Percentiles rank a stretch among this genome's conserved stretches.
phyloP scores from a whole-genome alignment of 1,140 invertebrate genomes.

The Drosophila subobscura region DNA sequence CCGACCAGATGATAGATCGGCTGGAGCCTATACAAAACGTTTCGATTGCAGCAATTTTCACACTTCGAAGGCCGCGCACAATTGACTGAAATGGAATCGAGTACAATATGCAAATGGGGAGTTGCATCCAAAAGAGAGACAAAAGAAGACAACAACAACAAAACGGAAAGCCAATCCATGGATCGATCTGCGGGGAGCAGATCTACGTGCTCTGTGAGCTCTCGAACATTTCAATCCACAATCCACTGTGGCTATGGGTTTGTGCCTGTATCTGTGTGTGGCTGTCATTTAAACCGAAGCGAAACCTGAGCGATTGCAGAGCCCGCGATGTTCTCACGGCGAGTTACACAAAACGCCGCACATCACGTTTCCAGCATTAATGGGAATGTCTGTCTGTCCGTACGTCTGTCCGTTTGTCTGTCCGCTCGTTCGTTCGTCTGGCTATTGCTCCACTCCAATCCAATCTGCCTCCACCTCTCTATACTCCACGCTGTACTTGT shows the following conservation, averaged over 20 bases:
- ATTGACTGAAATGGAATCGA: slow-evolving; percentile 25
- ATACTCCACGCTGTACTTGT: slow-evolving; percentile 20
- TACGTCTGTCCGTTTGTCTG: not conserved
- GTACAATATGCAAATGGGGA: slow-evolving; percentile 17
- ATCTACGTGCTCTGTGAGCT: slow-evolving; percentile 34
- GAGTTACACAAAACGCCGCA: slow-evolving; percentile 80
- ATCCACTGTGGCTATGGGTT: slow-evolving; percentile 9
- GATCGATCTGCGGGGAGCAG: slow-evolving; percentile 31
- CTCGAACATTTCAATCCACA: slow-evolving; percentile 40
- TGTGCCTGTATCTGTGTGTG: too few relatives aligned
- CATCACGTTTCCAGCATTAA: slow-evolving; percentile 76
- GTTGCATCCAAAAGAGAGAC: slow-evolving; percentile 23
- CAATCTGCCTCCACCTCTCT: slow-evolving; percentile 2
- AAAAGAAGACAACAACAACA: slow-evolving; percentile 11
- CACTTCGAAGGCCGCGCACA: slow-evolving; percentile 65
- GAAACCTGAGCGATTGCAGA: slow-evolving; percentile 67
- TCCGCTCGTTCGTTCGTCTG: not conserved
- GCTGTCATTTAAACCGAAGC: slow-evolving; percentile 61
- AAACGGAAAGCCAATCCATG: slow-evolving; percentile 26
- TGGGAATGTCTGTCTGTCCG: slow-evolving; percentile 13
- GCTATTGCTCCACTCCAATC: slow-evolving; percentile 14
- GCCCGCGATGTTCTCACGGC: slow-evolving; percentile 69
- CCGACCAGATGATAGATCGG: slow-evolving; percentile 31
- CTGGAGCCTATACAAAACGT: slow-evolving; percentile 14
- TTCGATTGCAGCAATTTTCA: slow-evolving; percentile 68